Base-by-base conservation (phyloP, 2,113 vertebrate species). In the Fregetta grallaria region DNA sequence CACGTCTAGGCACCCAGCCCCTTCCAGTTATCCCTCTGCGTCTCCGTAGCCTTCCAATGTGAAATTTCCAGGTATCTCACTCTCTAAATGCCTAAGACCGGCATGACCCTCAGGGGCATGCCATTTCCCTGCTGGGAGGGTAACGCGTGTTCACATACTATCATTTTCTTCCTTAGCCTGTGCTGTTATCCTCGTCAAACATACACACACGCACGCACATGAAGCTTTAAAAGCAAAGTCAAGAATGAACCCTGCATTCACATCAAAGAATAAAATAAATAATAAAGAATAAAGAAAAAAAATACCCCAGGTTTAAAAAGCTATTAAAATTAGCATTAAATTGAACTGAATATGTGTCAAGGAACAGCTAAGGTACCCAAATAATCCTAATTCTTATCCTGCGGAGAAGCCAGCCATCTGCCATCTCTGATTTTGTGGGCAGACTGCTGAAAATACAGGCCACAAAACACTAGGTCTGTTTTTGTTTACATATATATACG, bases 41-140 rank as follows among this genome's bases (percentile, higher is more conserved):
- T 81, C 52, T 74, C 88, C 50, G 65, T 38, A 85, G 56, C 44
- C 38, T 29, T 75, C 76, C 58, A 72, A 19, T 42, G 53, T 2
- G 27, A 81, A 74, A 92, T 97, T 94, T 92, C 87, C 86, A 92
- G 76, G 91, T 94, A 72, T 87, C 61, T 96, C 70, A 82, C 86
- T 85, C 70, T 91, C 52, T 87, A 95, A 97, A 90, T 82, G 91
- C 66, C 61, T 78, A 65, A 89, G 84, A 77, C 80, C 0, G 0
- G 78, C 56, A 44, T 40, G 84, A 89, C 72, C 71, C 90, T 68
- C 66, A 52, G 62, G 82, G 87, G 78, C 67, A 92, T 86, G 67
- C 79, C 8, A 29, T 86, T 79, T 92, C 75, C 90, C 87, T 84
- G 70, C 73, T 19, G n/a, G 70, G 84, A 96, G 83, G 73, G 73